Conservation (phyloP, 2,888 invertebrate species). For the Xestia xanthographa region DNA sequence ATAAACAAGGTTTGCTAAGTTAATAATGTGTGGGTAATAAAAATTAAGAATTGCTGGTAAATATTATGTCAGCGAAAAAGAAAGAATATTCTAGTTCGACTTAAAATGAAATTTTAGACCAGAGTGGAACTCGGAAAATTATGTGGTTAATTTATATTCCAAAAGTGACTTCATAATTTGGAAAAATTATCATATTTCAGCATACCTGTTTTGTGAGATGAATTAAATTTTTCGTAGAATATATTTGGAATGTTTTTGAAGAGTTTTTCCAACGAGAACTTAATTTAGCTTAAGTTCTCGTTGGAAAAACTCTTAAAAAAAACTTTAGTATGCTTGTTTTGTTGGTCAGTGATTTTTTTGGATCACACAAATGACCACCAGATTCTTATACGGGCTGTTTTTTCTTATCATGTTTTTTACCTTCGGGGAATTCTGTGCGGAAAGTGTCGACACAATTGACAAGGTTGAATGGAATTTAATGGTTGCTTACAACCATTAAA, state of each 20-base stretch:
- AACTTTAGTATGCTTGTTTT: slow-evolving; percentile 9
- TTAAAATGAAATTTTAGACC: slow-evolving; percentile 33
- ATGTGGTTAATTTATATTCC: slow-evolving; percentile 48
- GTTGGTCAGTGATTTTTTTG: not conserved
- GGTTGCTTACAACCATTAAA: not conserved
- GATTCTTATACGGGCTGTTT: not conserved
- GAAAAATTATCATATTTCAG: slow-evolving; percentile 55
- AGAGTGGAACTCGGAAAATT: slow-evolving; percentile 25
- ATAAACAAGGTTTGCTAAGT: not conserved
- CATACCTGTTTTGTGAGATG: slow-evolving; percentile 47
- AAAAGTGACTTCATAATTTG: slow-evolving; percentile 49
- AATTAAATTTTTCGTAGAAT: slow-evolving; percentile 38
- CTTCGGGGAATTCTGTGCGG: not conserved
- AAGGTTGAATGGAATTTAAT: too few species aligned
- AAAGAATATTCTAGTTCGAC: slow-evolving; percentile 27
- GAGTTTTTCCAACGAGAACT: slow-evolving; percentile 10
- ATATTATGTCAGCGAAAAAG: slow-evolving; percentile 13
- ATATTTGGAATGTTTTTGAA: slow-evolving; percentile 28
- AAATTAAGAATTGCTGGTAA: slow-evolving; percentile 3
- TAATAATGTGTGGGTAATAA: not conserved
- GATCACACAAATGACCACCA: not conserved
- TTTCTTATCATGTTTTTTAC: not conserved
- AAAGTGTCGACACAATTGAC: not conserved
- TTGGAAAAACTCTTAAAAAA: too few species aligned
- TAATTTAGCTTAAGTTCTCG: too few species aligned